phyloP scores from a whole-genome alignment of 2,888 invertebrate species.

The Ceraclea dissimilis region DNA sequence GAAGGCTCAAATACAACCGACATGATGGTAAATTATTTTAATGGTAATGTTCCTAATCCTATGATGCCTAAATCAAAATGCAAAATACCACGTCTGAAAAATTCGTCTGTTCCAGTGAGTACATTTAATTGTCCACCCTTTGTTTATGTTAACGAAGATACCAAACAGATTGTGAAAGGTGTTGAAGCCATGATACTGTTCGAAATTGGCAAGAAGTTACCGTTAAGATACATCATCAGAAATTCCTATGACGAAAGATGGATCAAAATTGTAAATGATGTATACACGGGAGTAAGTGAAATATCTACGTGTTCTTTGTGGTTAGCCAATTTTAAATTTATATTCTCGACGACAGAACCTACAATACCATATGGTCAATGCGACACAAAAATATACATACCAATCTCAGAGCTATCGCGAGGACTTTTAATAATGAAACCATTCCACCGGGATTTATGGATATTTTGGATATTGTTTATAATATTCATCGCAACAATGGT shows the following conservation, averaged over 20 bases:
- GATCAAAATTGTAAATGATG: neutral
- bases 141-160: neutral
- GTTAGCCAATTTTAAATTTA: neutral
- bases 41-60: neutral
- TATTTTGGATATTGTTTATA: neutral
- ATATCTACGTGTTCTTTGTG: neutral
- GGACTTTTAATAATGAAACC: neutral
- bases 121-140: slow-evolving; percentile 2
- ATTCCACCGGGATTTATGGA: neutral
- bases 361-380: neutral
- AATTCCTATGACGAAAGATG: neutral
- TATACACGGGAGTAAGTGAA: neutral
- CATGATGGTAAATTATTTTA: neutral
- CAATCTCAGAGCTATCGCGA: neutral
- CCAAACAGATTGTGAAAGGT: neutral
- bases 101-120: neutral
- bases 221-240: neutral
- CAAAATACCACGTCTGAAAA: neutral
- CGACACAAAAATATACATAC: neutral
- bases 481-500: neutral
- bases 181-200: neutral
- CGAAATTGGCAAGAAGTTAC: neutral
- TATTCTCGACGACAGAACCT: neutral
- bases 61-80: neutral
- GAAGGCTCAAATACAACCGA: neutral